phyloP scores from a whole-genome alignment of 2,888 invertebrate genomes.

The Deilephila elpenor region DNA sequence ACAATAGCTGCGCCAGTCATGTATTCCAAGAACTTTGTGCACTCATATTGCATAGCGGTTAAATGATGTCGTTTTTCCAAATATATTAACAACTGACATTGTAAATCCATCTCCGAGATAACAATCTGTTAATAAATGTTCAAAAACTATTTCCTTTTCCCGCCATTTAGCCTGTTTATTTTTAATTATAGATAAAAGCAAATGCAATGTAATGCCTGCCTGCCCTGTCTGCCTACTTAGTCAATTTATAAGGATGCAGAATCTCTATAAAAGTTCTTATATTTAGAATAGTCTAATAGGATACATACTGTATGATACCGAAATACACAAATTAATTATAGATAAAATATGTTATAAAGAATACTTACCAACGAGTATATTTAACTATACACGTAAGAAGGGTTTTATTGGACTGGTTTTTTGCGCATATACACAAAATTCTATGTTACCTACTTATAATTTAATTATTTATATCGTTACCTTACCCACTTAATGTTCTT shows the following conservation, averaged over 20 bases:
- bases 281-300: too few species aligned
- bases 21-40: slow-evolving; percentile 58
- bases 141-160: background rate
- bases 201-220: background rate
- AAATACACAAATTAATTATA: too few species aligned
- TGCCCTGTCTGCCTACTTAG: background rate
- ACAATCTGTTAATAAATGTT: background rate
- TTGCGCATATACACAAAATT: background rate
- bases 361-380: too few species aligned
- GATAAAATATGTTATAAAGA: too few species aligned
- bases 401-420: background rate
- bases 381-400: too few species aligned
- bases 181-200: background rate
- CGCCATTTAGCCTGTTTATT: background rate
- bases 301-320: too few species aligned
- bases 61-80: slow-evolving; percentile 66
- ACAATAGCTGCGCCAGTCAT: slow-evolving; percentile 54
- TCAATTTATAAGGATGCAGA: background rate
- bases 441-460: background rate
- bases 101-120: slow-evolving; percentile 56
- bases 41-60: slow-evolving; percentile 58
- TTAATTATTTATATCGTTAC: background rate
- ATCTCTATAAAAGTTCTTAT: too few species aligned
- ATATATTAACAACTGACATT: slow-evolving; percentile 67
- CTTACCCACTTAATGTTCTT: slow-evolving; percentile 2